A percentile compares a stretch with the other conserved stretches of the same genome.
These are phyloP conservation scores for Drymodes brunneopygia DNA, from an alignment of 2,113 vertebrate genomes.

Conservation along the genomic window DNA sequence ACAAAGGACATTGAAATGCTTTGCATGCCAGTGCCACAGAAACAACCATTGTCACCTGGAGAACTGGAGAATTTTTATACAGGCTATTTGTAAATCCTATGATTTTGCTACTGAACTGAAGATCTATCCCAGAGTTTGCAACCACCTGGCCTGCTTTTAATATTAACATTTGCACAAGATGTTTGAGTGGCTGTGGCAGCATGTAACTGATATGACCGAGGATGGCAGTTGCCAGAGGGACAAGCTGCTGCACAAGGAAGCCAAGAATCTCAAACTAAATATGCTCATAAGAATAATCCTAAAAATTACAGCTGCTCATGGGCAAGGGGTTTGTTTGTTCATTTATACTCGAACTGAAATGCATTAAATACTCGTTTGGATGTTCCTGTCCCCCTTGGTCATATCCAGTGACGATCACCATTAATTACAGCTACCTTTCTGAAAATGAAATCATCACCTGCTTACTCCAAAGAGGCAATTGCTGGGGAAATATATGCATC, in stretches of 20 bases:
- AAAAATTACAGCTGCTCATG: constrained; percentile 15
- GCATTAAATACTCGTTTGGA: not conserved
- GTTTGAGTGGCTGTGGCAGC: constrained; percentile 8
- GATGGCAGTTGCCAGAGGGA: constrained; percentile 51
- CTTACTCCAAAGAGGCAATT: not conserved
- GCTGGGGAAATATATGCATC: not conserved
- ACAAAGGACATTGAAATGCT: not conserved
- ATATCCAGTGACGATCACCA: not conserved
- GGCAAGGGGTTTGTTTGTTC: not conserved
- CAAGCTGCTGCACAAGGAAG: constrained; percentile 33
- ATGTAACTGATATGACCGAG: constrained; percentile 46
- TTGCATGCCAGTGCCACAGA: not conserved
- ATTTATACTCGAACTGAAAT: constrained; percentile 7
- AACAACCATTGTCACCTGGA: not conserved
- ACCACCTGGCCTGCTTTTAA: constrained; percentile 13
- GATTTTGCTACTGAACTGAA: not conserved
- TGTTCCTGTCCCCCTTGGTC: not conserved
- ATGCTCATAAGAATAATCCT: constrained; percentile 11
- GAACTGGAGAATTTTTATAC: not conserved
- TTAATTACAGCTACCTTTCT: not conserved
- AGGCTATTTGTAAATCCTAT: not conserved
- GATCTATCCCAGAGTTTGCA: not conserved
- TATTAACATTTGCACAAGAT: constrained; percentile 8
- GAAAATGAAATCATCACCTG: not conserved
- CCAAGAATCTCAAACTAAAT: constrained; percentile 44